These are phyloP conservation scores for Anagrus nilaparvatae DNA, from an alignment of 1,140 invertebrate genomes.

Conservation along the genomic window DNA sequence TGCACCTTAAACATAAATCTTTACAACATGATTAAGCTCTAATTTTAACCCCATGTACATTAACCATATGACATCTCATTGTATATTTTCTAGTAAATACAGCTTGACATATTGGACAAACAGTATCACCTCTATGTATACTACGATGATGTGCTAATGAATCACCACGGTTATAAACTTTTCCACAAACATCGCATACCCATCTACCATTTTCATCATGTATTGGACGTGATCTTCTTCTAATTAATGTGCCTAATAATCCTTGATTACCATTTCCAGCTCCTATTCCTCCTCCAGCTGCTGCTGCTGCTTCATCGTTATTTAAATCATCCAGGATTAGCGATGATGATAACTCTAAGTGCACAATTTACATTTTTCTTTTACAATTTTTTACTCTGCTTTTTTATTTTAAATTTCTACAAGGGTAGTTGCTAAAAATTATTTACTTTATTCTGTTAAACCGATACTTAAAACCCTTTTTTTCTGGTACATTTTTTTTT, in stretches of 20 bases:
- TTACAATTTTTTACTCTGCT: too few relatives aligned
- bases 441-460: too few relatives aligned
- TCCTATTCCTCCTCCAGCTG: conserved; percentile 9
- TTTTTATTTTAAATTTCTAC: too few relatives aligned
- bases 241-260: too few relatives aligned
- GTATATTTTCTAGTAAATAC: conserved; percentile 44
- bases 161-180: conserved; percentile 40
- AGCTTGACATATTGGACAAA: conserved; percentile 41
- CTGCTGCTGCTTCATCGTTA: conserved; percentile 3
- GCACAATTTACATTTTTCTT: too few relatives aligned
- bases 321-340: too few relatives aligned
- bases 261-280: conserved; percentile 19
- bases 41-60: conserved; percentile 39
- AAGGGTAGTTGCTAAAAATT: too few relatives aligned
- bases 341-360: too few relatives aligned
- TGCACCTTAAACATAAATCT: too few relatives aligned
- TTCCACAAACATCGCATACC: conserved; percentile 43
- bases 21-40: too few relatives aligned
- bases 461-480: too few relatives aligned
- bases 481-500: too few relatives aligned
- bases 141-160: conserved; percentile 44
- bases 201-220: conserved; percentile 37
- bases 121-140: conserved; percentile 44
- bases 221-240: conserved; percentile 32
- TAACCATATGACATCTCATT: conserved; percentile 41